Evolutionary conservation across 2,797 vertebrate genomes (phyloP).

Genomic region (Simalia tracyae): DNA sequence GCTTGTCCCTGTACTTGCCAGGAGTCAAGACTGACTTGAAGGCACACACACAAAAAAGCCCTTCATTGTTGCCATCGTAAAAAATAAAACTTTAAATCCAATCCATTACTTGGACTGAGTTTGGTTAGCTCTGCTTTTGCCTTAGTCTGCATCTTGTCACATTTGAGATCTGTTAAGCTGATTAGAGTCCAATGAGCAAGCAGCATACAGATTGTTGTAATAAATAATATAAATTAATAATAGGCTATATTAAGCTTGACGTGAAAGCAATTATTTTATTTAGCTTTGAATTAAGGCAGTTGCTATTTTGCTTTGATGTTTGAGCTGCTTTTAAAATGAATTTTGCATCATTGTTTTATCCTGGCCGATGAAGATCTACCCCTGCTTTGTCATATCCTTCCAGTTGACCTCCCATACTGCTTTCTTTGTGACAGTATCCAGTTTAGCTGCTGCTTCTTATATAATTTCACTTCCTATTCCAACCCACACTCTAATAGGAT

Average conservation of each 20-base stretch:
- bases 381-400: not conserved
- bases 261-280: not conserved
- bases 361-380: not conserved
- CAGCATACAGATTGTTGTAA: not conserved
- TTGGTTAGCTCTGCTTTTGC: not conserved
- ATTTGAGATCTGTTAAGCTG: not conserved
- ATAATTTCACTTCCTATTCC: not conserved
- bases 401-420: not conserved
- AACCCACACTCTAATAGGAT: not conserved
- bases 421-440: not conserved
- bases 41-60: not conserved
- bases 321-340: not conserved
- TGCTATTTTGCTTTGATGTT: not conserved
- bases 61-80: not conserved
- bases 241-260: not conserved
- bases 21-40: not conserved
- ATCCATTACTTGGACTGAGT: not conserved
- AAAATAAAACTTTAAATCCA: constrained; percentile 3
- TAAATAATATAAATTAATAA: not conserved
- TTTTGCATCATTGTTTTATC: not conserved
- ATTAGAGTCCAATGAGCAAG: not conserved
- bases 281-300: not conserved
- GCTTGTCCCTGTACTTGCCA: not conserved
- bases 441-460: constrained; percentile 8
- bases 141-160: not conserved